Percentiles rank a stretch among this genome's conserved stretches.
These are phyloP conservation scores for Trichopoda pennipes DNA, from an alignment of 2,888 invertebrate species.

Conservation along the genomic window DNA sequence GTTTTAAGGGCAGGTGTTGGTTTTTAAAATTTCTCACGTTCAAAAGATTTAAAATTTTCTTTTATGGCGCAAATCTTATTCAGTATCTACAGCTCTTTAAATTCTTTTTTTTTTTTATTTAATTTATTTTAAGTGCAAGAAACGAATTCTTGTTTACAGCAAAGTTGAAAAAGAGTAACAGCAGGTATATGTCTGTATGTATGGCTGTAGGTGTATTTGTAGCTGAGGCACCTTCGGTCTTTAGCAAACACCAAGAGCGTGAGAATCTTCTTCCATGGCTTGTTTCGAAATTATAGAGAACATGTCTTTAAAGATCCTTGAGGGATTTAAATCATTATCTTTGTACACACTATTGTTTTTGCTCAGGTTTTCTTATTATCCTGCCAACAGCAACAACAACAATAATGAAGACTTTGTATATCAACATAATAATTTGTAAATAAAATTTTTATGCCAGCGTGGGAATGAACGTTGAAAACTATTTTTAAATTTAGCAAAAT, in stretches of 20 bases:
- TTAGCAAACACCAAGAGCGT: slow-evolving; percentile 72
- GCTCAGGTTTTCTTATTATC: slow-evolving; percentile 60
- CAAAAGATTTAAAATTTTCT: slow-evolving; percentile 47
- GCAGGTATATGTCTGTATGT: slow-evolving; percentile 73
- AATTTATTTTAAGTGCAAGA: slow-evolving; percentile 6
- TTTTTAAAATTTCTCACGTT: slow-evolving; percentile 76
- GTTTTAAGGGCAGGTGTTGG: slow-evolving; percentile 74
- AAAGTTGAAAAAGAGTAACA: slow-evolving; percentile 62
- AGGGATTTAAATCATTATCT: slow-evolving; percentile 63
- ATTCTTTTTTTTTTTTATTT: no score
- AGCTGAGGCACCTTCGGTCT: neutral
- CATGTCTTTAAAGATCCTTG: slow-evolving; percentile 66
- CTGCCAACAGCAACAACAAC: slow-evolving; percentile 37
- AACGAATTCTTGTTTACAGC: slow-evolving; percentile 37
- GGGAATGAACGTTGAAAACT: slow-evolving; percentile 49
- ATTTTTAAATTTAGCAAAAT: slow-evolving; percentile 49
- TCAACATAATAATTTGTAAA: slow-evolving; percentile 44
- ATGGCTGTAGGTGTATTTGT: slow-evolving; percentile 11
- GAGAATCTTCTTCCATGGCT: slow-evolving; percentile 73
- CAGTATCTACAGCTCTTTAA: slow-evolving; percentile 23
- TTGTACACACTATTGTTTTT: slow-evolving; percentile 14
- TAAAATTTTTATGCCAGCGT: slow-evolving; percentile 47
- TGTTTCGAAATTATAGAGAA: slow-evolving; percentile 56
- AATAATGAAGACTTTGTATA: neutral
- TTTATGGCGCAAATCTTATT: slow-evolving; percentile 35